These are phyloP conservation scores for Anomalospiza imberbis DNA, from an alignment of 2,797 vertebrate genomes.

Conservation along the genomic window DNA sequence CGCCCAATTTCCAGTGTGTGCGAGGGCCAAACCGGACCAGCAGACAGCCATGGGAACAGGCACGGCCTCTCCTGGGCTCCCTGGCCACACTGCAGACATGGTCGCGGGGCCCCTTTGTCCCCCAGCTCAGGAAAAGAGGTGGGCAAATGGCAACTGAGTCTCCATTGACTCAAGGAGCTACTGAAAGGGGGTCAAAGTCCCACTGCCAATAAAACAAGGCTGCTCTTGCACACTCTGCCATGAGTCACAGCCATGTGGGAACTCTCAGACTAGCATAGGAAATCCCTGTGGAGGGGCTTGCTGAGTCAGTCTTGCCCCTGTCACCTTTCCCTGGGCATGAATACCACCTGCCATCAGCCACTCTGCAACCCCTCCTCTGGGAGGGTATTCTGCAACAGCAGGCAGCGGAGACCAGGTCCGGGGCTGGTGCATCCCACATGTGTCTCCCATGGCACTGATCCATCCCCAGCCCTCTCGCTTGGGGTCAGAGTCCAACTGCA, in stretches of 20 bases:
- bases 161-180: background rate
- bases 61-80: background rate
- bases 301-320: background rate
- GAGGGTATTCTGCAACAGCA: background rate
- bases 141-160: background rate
- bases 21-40: background rate
- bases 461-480: accelerated
- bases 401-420: background rate
- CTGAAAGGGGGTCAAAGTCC: background rate
- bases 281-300: background rate
- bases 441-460: accelerated
- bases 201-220: background rate
- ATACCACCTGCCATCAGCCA: background rate
- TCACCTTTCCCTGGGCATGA: background rate
- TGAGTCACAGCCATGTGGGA: background rate
- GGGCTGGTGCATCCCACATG: accelerated
- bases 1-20: background rate
- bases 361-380: background rate
- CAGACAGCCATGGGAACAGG: background rate
- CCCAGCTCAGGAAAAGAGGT: background rate
- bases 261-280: background rate
- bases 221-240: background rate
- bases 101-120: background rate
- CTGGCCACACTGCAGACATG: accelerated
- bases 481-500: background rate